Evolutionary conservation across 35 echinoderm and acorn worm species (phyloP).

Genomic region (Stichopus chloronotus): DNA sequence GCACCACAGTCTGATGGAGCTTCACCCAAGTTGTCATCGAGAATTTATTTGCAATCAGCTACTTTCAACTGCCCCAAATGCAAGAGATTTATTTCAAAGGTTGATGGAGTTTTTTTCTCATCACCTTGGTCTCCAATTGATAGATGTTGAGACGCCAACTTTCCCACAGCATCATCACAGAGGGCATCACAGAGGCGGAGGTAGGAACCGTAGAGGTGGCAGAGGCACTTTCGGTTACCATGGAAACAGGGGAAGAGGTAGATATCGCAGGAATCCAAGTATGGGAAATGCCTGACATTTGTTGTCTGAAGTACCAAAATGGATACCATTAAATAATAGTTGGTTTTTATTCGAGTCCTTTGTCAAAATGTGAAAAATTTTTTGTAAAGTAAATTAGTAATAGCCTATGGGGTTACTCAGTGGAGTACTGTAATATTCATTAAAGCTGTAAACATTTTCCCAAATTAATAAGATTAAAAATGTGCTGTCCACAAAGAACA

Average conservation of each 20-base stretch:
- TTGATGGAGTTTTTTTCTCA: slow-evolving; percentile 23
- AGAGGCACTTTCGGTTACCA: not conserved
- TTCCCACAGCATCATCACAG: not conserved
- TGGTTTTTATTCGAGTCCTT: too few relatives aligned
- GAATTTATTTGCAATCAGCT: not conserved
- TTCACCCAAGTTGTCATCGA: not conserved
- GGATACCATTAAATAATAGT: too few relatives aligned
- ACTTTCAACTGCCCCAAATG: not conserved
- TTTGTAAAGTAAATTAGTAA: too few relatives aligned
- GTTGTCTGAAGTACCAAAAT: not conserved
- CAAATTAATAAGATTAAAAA: too few relatives aligned
- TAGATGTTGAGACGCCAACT: not conserved
- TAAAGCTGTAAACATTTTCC: too few relatives aligned
- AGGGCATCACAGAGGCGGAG: not conserved
- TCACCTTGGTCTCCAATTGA: not conserved
- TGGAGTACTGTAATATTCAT: too few relatives aligned
- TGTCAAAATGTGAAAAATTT: too few relatives aligned
- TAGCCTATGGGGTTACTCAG: too few relatives aligned
- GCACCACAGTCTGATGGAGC: slow-evolving; percentile 26
- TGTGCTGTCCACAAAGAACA: too few relatives aligned
- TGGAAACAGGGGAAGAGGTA: slow-evolving; percentile 1
- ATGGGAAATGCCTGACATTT: not conserved
- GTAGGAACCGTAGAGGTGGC: not conserved
- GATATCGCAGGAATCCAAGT: not conserved
- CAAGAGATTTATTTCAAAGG: slow-evolving; percentile 3